Evolutionary conservation across 2,888 invertebrate species (phyloP), one percentile per base, ranked within the genome.

Genomic region (Pristionchus exspectatus): DNA sequence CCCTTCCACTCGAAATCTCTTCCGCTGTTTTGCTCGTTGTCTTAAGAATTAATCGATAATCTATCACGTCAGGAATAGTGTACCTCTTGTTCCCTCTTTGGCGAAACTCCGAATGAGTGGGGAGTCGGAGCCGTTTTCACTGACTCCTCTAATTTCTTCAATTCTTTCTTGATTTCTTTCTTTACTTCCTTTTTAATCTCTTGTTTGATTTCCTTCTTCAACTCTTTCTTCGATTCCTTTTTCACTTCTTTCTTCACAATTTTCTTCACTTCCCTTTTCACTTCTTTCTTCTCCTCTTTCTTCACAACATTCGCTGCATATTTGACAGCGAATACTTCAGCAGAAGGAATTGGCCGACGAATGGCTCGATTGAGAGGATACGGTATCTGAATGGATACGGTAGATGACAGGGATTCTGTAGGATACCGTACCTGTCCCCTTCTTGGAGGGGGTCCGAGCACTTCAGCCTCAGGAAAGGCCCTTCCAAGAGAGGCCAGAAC

Each of bases 1-100:
- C 81, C n/a, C 81, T 81, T 50, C 50, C 50, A 54, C 50, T 54
- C 10, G 81, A 81, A 50, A 81, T 81, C 81, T 81, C 81, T 54
- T 81, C 81, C 9, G 81, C 81, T 27, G 81, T 81, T n/a, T 81
- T 81, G 33, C 50, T 54, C 50, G 81, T 81, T 27, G 81, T 81
- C 81, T 50, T 12, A 50, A 24, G 33, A 33, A 72, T 72, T 18
- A 30, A 72, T 72, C 24, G 72, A 72, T 72, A 24, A 69, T 69
- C 27, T 27, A 5, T 27, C 2, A 30, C 7, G 24, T 2, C 0
- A 3, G 16, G 72, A n/a, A 56, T 56, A n/a, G 7, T 24, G 24
- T 27, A 81, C 81, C 81, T 81, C 81, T 33, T 81, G 44, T 50
- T 33, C 81, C 38, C 38, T 69, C 21, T 21, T 21, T 10, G 74